phyloP scores from a whole-genome alignment of 2,888 invertebrate genomes.

The Mythimna albipuncta region DNA sequence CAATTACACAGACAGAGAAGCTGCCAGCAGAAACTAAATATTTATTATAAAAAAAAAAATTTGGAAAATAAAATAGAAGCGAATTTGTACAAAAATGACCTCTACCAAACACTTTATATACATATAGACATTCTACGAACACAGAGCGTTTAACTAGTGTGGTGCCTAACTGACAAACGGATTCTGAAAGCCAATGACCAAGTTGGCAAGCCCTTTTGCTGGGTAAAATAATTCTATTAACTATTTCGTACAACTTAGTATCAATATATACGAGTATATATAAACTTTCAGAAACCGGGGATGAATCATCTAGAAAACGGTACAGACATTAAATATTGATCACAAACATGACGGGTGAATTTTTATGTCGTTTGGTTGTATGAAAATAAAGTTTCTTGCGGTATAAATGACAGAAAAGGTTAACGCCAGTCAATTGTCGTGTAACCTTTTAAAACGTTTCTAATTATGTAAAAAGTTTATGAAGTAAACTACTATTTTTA shows the following conservation, averaged over 20 bases:
- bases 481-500: no score
- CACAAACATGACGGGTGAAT: background rate
- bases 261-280: background rate
- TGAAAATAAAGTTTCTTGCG: no score
- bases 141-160: constrained; percentile 29
- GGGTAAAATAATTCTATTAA: no score
- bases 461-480: no score
- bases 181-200: constrained; percentile 9
- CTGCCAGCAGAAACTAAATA: constrained; percentile 24
- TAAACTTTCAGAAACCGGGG: constrained; percentile 1
- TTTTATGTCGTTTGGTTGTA: no score
- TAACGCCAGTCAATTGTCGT: background rate
- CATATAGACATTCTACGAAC: constrained; percentile 40
- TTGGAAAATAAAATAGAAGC: constrained; percentile 39
- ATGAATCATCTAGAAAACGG: constrained; percentile 9
- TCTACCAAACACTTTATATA: constrained; percentile 57
- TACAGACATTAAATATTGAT: constrained; percentile 12
- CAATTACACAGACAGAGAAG: constrained; percentile 12
- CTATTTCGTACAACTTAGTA: background rate
- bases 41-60: constrained; percentile 11
- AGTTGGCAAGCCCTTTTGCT: background rate
- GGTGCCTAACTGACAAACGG: constrained; percentile 6
- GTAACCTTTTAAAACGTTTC: background rate
- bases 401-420: no score
- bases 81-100: constrained; percentile 48